These are phyloP conservation scores for Alouatta caraya DNA, from an alignment of 2,797 vertebrate species.

Conservation along the genomic window DNA sequence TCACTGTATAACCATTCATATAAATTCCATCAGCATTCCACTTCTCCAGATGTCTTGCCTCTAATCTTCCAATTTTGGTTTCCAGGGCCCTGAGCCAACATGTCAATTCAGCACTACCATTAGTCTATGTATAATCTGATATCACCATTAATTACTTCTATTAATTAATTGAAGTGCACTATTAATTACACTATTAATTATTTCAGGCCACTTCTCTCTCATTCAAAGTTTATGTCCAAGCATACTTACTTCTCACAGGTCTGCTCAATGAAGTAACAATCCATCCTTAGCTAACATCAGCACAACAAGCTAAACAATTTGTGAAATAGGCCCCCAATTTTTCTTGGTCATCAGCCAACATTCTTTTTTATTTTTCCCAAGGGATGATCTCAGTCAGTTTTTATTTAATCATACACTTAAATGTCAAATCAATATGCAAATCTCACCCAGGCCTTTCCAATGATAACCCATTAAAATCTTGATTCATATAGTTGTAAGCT, in stretches of 20 bases:
- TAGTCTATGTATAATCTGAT: neutral
- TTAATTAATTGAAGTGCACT: too few species aligned
- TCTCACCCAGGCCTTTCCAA: conserved; percentile 78
- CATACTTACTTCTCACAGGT: neutral
- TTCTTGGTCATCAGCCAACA: neutral
- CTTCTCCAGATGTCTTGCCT: neutral
- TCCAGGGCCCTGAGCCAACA: neutral
- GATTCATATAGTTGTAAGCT: neutral
- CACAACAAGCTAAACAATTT: neutral
- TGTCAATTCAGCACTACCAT: neutral
- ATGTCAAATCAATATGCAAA: conserved; percentile 85
- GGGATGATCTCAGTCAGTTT: conserved; percentile 87
- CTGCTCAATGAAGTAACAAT: neutral
- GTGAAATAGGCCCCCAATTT: neutral
- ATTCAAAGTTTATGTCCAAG: neutral
- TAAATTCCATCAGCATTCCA: neutral
- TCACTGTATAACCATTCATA: neutral
- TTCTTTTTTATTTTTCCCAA: conserved; percentile 41
- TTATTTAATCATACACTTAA: conserved; percentile 86
- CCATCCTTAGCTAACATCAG: neutral
- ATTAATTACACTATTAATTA: too few species aligned
- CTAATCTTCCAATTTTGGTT: neutral
- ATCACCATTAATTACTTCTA: too few species aligned
- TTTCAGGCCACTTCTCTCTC: neutral
- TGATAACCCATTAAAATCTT: conserved; percentile 71